Base-by-base conservation (phyloP, 1,140 invertebrate species). In the Chironomus tepperi region DNA sequence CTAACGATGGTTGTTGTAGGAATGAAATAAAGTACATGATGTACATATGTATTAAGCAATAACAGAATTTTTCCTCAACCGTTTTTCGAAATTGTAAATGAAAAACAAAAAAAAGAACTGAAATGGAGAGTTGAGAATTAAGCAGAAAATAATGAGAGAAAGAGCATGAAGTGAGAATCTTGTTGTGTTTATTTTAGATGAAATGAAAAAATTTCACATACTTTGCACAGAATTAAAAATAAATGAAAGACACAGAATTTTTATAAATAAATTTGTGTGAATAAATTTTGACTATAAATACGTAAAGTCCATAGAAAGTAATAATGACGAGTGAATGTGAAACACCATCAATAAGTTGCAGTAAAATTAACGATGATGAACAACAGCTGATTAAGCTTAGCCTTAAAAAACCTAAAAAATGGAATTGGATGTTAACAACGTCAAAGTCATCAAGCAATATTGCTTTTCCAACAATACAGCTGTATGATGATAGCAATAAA, bases 341-440 rank as follows among this genome's bases (percentile, higher is more conserved):
- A 21, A 19, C 65, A 70, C 16, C 65, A 19, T 57, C 47, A n/a
- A 1, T 57, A 15, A 57, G 12, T 57, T n/a, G 47, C 24, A 34
- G 24, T 34, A 34, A 34, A 34, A 21, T 70, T 19, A 70, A 70
- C 18, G 65, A 70, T 18, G 65, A 70, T 19, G 65, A 70, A 7
- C 65, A 70, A 70, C 65, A 70, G 65, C 74, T 82, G 8, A 81
- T 86, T 0, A 80, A 81, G 21, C 77, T 86, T 7, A 79, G 84
- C 76, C 76, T 86, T 43, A 81, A 80, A 70, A 86, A 85, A 75
- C 85, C 85, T 0, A 80, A 82, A 74, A 79, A 79, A 75, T 86
- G 85, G 85, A 84, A 84, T 75, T 86, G 84, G 85, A 83, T 85
- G 78, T 75, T 86, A 75, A 83, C 81, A 18, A 85, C 85, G 5